Evolutionary conservation across 2,888 invertebrate genomes (phyloP).

Genomic region (Spodoptera littoralis): DNA sequence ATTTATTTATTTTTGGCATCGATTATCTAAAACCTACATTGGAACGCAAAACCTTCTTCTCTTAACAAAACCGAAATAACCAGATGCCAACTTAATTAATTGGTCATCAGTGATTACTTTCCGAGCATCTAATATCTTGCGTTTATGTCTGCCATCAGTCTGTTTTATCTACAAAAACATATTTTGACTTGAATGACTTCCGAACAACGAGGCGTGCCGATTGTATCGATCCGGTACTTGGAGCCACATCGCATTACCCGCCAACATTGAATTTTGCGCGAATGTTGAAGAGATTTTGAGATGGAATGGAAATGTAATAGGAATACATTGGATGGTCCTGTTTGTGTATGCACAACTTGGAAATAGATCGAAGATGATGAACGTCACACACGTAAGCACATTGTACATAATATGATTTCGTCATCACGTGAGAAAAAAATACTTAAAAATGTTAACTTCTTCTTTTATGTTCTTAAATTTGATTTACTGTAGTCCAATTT

Average conservation of each 20-base stretch:
- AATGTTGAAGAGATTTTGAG: constrained; percentile 46
- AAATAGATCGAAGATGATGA: not conserved
- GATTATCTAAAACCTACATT: not conserved
- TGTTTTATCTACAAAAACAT: constrained; percentile 39
- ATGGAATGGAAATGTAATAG: constrained; percentile 29
- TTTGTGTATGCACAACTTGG: not conserved
- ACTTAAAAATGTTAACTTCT: too few relatives aligned
- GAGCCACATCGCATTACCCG: constrained; percentile 36
- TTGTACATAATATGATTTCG: too few relatives aligned
- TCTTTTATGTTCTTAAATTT: too few relatives aligned
- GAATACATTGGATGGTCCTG: constrained; percentile 21
- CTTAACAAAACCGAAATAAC: constrained; percentile 20
- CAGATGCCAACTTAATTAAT: constrained; percentile 36
- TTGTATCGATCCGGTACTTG: constrained; percentile 43
- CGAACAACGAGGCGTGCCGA: constrained; percentile 49
- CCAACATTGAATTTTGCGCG: constrained; percentile 41
- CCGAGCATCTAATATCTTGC: constrained; percentile 29
- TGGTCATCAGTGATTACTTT: constrained; percentile 32
- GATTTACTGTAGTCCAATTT: too few relatives aligned
- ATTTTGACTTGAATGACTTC: constrained; percentile 54
- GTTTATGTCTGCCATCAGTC: constrained; percentile 32
- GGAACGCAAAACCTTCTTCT: constrained; percentile 9
- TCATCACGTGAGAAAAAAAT: too few relatives aligned
- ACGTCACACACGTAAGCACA: too few relatives aligned
- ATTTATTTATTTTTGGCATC: constrained; percentile 18